phyloP scores from a whole-genome alignment of 2,113 vertebrate species.

The Suncus etruscus region DNA sequence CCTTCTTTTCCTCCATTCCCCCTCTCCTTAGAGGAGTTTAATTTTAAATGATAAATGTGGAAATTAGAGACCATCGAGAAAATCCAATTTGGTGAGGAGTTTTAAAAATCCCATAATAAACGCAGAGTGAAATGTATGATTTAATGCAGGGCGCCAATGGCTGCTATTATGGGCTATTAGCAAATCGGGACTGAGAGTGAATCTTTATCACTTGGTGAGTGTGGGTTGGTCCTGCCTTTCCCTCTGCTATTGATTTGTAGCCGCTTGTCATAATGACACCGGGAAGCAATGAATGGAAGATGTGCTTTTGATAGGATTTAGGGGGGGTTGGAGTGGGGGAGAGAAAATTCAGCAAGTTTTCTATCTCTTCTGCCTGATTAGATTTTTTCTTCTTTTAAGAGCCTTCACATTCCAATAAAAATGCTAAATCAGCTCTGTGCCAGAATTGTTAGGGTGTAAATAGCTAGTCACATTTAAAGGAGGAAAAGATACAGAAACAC shows the following conservation, averaged over 20 bases:
- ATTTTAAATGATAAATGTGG: constrained; percentile 98
- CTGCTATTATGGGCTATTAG: constrained; percentile 95
- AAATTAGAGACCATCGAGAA: constrained; percentile 95
- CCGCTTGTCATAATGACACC: constrained; percentile 92
- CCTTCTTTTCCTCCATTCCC: constrained; percentile 80
- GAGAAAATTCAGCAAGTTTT: constrained; percentile 91
- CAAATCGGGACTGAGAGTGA: constrained; percentile 91
- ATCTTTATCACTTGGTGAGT: constrained; percentile 89
- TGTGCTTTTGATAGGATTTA: constrained; percentile 92
- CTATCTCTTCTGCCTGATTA: constrained; percentile 92
- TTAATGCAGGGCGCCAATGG: constrained; percentile 94
- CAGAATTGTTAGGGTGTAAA: constrained; percentile 90
- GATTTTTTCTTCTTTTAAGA: constrained; percentile 92
- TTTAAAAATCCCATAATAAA: constrained; percentile 95
- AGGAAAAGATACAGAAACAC: constrained; percentile 84
- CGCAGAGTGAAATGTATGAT: constrained; percentile 92
- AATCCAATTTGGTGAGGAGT: constrained; percentile 96
- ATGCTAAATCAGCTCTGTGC: constrained; percentile 91
- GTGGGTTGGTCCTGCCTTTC: constrained; percentile 84
- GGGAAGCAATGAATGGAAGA: constrained; percentile 93
- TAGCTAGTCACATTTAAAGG: constrained; percentile 88
- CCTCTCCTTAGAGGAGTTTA: constrained; percentile 89
- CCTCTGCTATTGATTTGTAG: constrained; percentile 92
- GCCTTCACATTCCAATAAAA: constrained; percentile 93
- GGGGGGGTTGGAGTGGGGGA: constrained; percentile 83